These are phyloP conservation scores for Sisyra terminalis DNA, from an alignment of 2,888 invertebrate species.

Conservation along the genomic window DNA sequence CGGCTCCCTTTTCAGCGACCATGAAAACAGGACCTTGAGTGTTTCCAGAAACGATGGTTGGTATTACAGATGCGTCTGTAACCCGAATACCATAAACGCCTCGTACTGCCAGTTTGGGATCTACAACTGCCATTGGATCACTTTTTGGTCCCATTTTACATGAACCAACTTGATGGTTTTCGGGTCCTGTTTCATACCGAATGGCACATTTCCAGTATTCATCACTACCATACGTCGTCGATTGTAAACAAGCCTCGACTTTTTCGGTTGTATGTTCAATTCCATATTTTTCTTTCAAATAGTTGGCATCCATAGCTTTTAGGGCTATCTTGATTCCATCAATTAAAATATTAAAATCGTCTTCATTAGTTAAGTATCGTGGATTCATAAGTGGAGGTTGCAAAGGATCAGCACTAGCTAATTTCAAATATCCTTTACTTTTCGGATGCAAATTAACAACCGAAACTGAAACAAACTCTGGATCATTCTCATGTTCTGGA, in stretches of 20 bases:
- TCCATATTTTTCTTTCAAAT: conserved; percentile 38
- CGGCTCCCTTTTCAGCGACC: conserved; percentile 26
- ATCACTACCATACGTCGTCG: conserved; percentile 35
- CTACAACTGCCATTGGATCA: conserved; percentile 60
- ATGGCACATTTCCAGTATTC: conserved; percentile 65
- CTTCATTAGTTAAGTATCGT: conserved; percentile 53
- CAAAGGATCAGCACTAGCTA: conserved; percentile 47
- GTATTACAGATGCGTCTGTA: conserved; percentile 29
- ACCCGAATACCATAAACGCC: conserved; percentile 39
- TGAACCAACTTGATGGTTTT: conserved; percentile 70
- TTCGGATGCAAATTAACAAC: conserved; percentile 47
- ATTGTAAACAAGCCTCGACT: conserved; percentile 28
- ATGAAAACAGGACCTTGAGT: conserved; percentile 26
- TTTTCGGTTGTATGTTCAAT: conserved; percentile 30
- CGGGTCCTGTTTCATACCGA: conserved; percentile 52
- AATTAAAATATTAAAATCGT: conserved; percentile 44
- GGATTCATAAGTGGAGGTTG: conserved; percentile 57
- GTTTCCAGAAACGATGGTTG: conserved; percentile 23
- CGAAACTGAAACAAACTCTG: conserved; percentile 29
- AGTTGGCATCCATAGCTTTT: conserved; percentile 36
- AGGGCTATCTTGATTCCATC: conserved; percentile 44
- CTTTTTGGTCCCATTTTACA: conserved; percentile 63
- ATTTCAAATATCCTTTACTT: conserved; percentile 42
- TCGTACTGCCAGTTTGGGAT: conserved; percentile 45
- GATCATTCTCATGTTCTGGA: conserved; percentile 24